phyloP scores from a whole-genome alignment of 64 coral and sea anemone genomes.

The Montipora foliosa region DNA sequence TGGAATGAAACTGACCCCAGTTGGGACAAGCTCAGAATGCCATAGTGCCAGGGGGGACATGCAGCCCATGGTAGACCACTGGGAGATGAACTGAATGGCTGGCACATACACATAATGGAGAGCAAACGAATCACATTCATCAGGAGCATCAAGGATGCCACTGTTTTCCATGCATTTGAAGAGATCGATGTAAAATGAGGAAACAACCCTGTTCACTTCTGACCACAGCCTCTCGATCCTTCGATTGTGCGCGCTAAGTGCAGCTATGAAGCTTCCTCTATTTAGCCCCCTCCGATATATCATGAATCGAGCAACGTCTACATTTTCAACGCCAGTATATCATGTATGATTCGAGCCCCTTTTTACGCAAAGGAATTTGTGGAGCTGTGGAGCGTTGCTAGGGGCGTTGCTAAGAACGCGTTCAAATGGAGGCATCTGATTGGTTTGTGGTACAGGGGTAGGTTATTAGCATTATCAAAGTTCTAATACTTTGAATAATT shows the following conservation, averaged over 20 bases:
- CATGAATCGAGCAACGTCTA: slow-evolving; percentile 48
- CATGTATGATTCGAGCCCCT: too few species aligned
- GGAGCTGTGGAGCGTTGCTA: too few species aligned
- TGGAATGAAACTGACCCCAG: too few species aligned
- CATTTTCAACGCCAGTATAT: slow-evolving; percentile 15
- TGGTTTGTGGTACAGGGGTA: too few species aligned
- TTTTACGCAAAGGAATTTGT: too few species aligned
- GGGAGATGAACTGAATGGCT: slow-evolving; percentile 17
- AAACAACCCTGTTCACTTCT: slow-evolving; percentile 58
- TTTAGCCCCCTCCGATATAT: slow-evolving; percentile 26
- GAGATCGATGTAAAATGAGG: slow-evolving; percentile 32
- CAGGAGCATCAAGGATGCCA: slow-evolving; percentile 31
- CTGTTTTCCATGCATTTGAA: slow-evolving; percentile 56
- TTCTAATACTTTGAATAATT: too few species aligned
- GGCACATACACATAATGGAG: slow-evolving; percentile 44
- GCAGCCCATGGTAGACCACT: background rate
- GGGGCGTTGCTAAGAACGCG: too few species aligned
- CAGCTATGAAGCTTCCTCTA: slow-evolving; percentile 49
- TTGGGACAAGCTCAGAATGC: too few species aligned
- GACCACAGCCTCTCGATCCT: slow-evolving; percentile 35
- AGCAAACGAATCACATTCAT: slow-evolving; percentile 45
- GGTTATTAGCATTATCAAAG: too few species aligned
- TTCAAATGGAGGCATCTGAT: too few species aligned
- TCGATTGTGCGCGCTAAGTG: slow-evolving; percentile 20
- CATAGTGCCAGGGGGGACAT: too few species aligned